Conservation (phyloP, 2,888 invertebrate species). For the Apamea epomidion region DNA sequence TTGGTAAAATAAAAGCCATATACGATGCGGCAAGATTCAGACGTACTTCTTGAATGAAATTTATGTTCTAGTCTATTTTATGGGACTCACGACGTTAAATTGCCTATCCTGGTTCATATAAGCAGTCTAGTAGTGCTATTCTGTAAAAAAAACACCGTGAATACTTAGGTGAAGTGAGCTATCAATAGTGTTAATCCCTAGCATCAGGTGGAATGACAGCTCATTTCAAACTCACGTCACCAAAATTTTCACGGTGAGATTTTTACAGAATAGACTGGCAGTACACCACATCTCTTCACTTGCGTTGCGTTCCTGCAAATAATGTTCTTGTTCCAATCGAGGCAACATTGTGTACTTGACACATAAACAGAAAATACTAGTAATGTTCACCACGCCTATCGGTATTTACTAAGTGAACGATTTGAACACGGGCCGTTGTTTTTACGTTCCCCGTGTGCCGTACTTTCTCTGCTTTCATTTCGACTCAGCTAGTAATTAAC, state of each 20-base stretch:
- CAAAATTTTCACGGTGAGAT: too few relatives aligned
- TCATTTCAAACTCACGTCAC: too few relatives aligned
- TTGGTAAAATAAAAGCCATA: neutral
- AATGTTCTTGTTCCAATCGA: neutral
- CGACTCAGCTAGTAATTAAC: constrained; percentile 73
- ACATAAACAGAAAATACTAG: constrained; percentile 41
- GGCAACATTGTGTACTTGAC: constrained; percentile 13
- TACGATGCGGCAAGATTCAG: too few relatives aligned
- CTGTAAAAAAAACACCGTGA: too few relatives aligned
- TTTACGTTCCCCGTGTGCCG: constrained; percentile 53
- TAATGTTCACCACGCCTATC: constrained; percentile 49
- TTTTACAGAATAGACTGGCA: too few relatives aligned
- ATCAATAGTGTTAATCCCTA: too few relatives aligned
- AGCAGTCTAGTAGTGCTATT: too few relatives aligned
- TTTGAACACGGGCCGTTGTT: constrained; percentile 57
- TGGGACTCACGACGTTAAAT: too few relatives aligned
- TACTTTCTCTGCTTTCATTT: constrained; percentile 83
- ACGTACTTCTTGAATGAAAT: neutral
- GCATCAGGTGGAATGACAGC: too few relatives aligned
- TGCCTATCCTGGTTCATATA: too few relatives aligned
- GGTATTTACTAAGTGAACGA: constrained; percentile 51
- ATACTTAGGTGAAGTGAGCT: too few relatives aligned
- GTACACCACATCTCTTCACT: neutral
- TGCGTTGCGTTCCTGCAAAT: neutral
- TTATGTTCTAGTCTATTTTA: neutral